A percentile compares a stretch with the other conserved stretches of the same genome.
Evolutionary conservation across 2,797 vertebrate genomes (phyloP).

Genomic region (Brachymystax lenok): DNA sequence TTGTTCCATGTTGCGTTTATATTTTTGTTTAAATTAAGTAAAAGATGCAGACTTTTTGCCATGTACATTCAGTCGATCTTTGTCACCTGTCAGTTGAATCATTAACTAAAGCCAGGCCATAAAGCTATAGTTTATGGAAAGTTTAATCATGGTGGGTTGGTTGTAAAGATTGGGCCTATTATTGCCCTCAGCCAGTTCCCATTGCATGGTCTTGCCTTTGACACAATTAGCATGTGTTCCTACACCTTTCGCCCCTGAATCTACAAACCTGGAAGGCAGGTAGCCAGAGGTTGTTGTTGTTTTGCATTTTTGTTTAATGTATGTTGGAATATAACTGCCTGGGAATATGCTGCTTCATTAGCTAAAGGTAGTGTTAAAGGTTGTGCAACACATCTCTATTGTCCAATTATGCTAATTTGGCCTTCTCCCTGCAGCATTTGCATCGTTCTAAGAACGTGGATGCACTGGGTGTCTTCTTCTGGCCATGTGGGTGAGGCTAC

Average conservation of each 20-base stretch:
- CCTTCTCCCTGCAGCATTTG: background rate
- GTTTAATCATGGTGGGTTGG: slow-evolving; percentile 55
- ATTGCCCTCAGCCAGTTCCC: slow-evolving; percentile 21
- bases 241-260: slow-evolving; percentile 7
- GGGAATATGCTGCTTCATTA: background rate
- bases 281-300: background rate
- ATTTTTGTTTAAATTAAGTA: background rate
- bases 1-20: background rate
- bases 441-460: background rate
- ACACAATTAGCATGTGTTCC: slow-evolving; percentile 43
- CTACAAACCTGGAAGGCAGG: background rate
- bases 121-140: slow-evolving; percentile 66
- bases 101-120: slow-evolving; percentile 59
- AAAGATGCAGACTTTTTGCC: slow-evolving; percentile 1
- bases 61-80: slow-evolving; percentile 16
- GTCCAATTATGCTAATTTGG: background rate
- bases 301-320: background rate
- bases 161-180: slow-evolving; percentile 54
- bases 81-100: slow-evolving; percentile 63
- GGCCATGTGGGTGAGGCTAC: background rate
- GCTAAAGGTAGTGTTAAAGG: background rate
- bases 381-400: background rate
- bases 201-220: slow-evolving; percentile 45
- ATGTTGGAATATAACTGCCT: background rate
- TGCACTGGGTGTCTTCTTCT: background rate